phyloP scores from a whole-genome alignment of 2,797 vertebrate genomes.

The Vireo griseus region DNA sequence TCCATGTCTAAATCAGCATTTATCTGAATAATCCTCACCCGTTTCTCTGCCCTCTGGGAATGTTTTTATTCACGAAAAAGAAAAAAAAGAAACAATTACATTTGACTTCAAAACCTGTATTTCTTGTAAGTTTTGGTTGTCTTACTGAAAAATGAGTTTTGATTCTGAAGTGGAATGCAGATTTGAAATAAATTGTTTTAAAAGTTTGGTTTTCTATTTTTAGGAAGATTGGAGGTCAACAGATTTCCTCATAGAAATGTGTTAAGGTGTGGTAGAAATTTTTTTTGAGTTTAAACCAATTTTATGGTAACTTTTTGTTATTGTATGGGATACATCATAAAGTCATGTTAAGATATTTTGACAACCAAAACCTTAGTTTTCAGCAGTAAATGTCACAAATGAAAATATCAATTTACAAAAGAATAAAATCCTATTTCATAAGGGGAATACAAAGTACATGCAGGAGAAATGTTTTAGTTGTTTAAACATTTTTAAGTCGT shows the following conservation, averaged over 20 bases:
- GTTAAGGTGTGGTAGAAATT: background rate
- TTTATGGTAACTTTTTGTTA: background rate
- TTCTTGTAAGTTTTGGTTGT: background rate
- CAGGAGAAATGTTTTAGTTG: background rate
- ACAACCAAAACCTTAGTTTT: background rate
- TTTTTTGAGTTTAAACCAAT: background rate
- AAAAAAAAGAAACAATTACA: background rate
- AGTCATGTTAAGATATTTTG: too few species aligned
- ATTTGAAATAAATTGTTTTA: accelerated
- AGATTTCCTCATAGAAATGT: background rate
- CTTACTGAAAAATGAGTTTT: background rate
- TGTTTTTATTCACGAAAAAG: background rate
- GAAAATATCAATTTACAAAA: background rate
- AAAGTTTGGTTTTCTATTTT: background rate
- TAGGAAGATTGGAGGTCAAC: background rate
- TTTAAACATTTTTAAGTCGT: background rate
- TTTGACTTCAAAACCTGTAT: background rate
- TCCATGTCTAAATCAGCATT: background rate
- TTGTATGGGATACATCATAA: too few species aligned
- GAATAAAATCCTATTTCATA: background rate
- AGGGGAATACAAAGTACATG: background rate
- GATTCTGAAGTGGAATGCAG: background rate
- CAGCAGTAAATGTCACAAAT: background rate
- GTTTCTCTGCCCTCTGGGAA: background rate
- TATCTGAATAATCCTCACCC: background rate